phyloP scores from a whole-genome alignment of 2,113 vertebrate genomes.

The Gila orcuttii region DNA sequence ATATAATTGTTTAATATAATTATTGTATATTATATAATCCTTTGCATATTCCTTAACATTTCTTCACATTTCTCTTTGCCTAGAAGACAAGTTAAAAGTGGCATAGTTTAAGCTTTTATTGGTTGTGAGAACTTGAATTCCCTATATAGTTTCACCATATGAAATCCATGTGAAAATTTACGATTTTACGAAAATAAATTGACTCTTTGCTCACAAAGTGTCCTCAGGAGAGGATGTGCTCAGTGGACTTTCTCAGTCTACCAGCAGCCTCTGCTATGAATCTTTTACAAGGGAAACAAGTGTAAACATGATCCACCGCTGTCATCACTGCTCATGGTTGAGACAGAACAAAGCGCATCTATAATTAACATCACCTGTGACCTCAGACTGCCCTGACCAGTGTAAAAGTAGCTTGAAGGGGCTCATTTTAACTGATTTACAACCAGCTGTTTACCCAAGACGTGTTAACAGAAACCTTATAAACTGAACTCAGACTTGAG shows the following conservation, averaged over 20 bases:
- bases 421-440: slow-evolving; percentile 17
- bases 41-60: background rate
- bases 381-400: slow-evolving; percentile 65
- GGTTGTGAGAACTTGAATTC: background rate
- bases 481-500: background rate
- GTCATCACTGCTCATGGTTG: slow-evolving; percentile 74
- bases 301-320: slow-evolving; percentile 77
- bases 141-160: background rate
- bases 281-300: slow-evolving; percentile 69
- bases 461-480: background rate
- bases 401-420: slow-evolving; percentile 57
- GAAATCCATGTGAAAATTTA: background rate
- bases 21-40: background rate
- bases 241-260: slow-evolving; percentile 26
- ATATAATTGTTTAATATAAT: background rate
- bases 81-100: background rate
- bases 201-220: background rate
- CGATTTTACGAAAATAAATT: background rate
- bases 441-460: background rate
- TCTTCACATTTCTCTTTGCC: background rate
- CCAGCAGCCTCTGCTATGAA: slow-evolving; percentile 64
- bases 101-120: background rate
- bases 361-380: slow-evolving; percentile 74
- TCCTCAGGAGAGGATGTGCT: slow-evolving; percentile 10
- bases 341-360: slow-evolving; percentile 75